A percentile compares a stretch with the other conserved stretches of the same genome.
phyloP scores from a whole-genome alignment of 2,113 vertebrate species.

The Megaceryle torquata region DNA sequence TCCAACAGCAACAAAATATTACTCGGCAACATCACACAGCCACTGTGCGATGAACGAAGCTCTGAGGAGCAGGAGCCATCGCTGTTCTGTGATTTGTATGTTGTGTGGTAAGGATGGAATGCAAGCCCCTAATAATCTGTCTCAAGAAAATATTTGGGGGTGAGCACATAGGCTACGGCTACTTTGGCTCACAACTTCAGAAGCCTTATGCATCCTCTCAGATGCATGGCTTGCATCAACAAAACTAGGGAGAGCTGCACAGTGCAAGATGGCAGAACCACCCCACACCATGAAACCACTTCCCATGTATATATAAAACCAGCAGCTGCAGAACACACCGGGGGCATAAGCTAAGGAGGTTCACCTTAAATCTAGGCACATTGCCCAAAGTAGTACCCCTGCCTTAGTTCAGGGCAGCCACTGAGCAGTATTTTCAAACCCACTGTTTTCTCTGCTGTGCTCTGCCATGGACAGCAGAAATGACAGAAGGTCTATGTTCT shows the following conservation, averaged over 20 bases:
- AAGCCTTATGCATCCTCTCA: neutral
- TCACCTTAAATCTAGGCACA: accelerated
- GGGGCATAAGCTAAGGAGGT: neutral
- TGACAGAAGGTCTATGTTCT: neutral
- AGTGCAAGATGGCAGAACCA: neutral
- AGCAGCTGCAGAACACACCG: neutral
- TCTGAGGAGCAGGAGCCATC: neutral
- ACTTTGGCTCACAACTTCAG: neutral
- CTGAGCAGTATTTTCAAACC: neutral
- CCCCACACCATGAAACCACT: neutral
- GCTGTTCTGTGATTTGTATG: conserved; percentile 1
- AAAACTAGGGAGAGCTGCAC: neutral
- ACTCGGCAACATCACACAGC: conserved; percentile 18
- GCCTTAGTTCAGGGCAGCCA: neutral
- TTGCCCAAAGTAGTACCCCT: neutral
- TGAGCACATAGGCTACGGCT: neutral
- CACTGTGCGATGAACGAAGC: neutral
- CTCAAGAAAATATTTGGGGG: neutral
- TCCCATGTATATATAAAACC: neutral
- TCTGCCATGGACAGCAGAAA: neutral
- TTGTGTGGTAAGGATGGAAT: neutral
- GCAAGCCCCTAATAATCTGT: neutral
- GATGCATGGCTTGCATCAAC: neutral
- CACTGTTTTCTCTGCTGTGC: neutral
- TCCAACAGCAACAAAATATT: conserved; percentile 50